phyloP scores from a whole-genome alignment of 1,140 invertebrate species.

The Rhyzopertha dominica region DNA sequence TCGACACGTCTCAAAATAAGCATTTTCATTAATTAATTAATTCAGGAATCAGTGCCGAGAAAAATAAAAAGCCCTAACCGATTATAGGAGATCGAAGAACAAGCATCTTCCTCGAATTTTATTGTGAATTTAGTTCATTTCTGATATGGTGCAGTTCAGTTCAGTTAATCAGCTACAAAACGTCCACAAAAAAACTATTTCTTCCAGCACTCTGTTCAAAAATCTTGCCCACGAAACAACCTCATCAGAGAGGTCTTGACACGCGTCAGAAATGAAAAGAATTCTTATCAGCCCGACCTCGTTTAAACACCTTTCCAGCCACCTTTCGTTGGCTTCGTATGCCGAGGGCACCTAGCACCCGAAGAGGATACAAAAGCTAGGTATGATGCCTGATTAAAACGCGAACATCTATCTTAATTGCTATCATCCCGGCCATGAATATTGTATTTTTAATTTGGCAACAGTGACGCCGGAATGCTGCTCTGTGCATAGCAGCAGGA shows the following conservation, averaged over 20 bases:
- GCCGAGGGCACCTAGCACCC: not conserved
- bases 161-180: too few relatives aligned
- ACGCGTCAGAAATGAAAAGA: not conserved
- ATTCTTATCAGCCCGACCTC: not conserved
- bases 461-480: not conserved
- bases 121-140: too few relatives aligned
- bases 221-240: too few relatives aligned
- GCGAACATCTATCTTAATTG: constrained; percentile 21
- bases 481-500: not conserved
- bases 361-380: constrained; percentile 1
- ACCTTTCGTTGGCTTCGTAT: not conserved
- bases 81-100: too few relatives aligned
- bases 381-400: constrained; percentile 19
- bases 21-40: too few relatives aligned
- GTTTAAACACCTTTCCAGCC: not conserved
- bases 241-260: not conserved
- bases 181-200: too few relatives aligned
- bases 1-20: too few relatives aligned
- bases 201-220: too few relatives aligned
- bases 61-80: too few relatives aligned
- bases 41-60: too few relatives aligned
- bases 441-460: constrained; percentile 21
- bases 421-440: constrained; percentile 20
- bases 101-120: too few relatives aligned
- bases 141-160: too few relatives aligned